Evolutionary conservation across 2,113 vertebrate genomes (phyloP).

Genomic region (Gambusia affinis): DNA sequence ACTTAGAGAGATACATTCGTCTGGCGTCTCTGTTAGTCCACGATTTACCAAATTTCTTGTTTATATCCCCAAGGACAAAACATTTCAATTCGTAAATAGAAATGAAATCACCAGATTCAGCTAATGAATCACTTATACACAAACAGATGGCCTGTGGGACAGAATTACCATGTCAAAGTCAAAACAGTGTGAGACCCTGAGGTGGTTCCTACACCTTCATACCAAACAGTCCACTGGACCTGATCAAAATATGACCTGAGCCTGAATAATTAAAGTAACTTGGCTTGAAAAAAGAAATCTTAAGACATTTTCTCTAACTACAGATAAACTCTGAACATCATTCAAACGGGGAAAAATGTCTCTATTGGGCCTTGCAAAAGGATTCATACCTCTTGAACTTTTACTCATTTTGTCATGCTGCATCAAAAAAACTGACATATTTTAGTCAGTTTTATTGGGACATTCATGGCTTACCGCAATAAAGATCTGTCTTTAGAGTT

Average conservation of each 20-base stretch:
- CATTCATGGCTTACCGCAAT: too few relatives aligned
- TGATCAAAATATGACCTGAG: neutral
- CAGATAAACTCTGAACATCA: too few relatives aligned
- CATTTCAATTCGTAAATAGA: neutral
- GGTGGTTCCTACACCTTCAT: neutral
- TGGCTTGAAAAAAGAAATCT: neutral
- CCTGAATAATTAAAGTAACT: neutral
- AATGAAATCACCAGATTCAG: neutral
- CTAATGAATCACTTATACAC: neutral
- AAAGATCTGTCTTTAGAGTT: too few relatives aligned
- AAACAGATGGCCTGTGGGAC: neutral
- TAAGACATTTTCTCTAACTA: too few relatives aligned
- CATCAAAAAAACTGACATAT: neutral
- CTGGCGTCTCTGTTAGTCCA: conserved; percentile 56
- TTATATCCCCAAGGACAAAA: conserved; percentile 3
- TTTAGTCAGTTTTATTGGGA: too few relatives aligned
- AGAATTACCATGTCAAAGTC: neutral
- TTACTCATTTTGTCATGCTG: neutral
- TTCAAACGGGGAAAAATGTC: too few relatives aligned
- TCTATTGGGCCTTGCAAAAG: neutral
- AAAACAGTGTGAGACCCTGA: too few relatives aligned
- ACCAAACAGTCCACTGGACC: neutral
- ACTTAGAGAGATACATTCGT: conserved; percentile 43
- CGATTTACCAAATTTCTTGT: conserved; percentile 18
- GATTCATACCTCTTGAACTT: neutral